Conservation (phyloP, 1,140 invertebrate genomes). For the Cecropterus lyciades region DNA sequence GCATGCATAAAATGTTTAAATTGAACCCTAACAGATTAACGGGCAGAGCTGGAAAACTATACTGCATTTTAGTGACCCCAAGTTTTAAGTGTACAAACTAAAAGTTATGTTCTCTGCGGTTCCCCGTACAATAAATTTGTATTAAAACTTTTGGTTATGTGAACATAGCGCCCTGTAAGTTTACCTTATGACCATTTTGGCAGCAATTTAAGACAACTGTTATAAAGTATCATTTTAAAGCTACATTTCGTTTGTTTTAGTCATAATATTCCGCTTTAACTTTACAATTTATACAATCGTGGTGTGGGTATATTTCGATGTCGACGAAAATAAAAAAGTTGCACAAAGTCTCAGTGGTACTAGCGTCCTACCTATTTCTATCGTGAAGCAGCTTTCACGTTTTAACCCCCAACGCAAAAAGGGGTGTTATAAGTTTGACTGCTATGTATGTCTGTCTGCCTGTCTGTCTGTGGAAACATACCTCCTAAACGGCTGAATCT, state of each 20-base stretch:
- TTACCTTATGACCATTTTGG: conserved; percentile 33
- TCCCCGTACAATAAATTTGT: conserved; percentile 30
- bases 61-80: conserved; percentile 25
- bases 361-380: too few relatives aligned
- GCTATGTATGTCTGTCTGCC: too few relatives aligned
- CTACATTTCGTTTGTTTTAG: background rate
- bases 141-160: conserved; percentile 32
- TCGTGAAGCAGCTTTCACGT: too few relatives aligned
- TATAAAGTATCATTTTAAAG: conserved; percentile 3
- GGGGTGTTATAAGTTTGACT: too few relatives aligned
- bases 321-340: too few relatives aligned
- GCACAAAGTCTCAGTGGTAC: too few relatives aligned
- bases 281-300: too few relatives aligned
- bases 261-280: too few relatives aligned
- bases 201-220: conserved; percentile 24
- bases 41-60: conserved; percentile 6
- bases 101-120: conserved; percentile 28
- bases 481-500: too few relatives aligned
- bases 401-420: too few relatives aligned
- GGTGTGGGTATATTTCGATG: too few relatives aligned
- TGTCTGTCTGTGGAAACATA: too few relatives aligned
- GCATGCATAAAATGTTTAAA: background rate
- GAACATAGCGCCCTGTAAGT: conserved; percentile 14
- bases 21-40: background rate
- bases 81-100: conserved; percentile 36